Base-by-base conservation (phyloP, 1,140 invertebrate genomes). In the Trichonephila clavipes region DNA sequence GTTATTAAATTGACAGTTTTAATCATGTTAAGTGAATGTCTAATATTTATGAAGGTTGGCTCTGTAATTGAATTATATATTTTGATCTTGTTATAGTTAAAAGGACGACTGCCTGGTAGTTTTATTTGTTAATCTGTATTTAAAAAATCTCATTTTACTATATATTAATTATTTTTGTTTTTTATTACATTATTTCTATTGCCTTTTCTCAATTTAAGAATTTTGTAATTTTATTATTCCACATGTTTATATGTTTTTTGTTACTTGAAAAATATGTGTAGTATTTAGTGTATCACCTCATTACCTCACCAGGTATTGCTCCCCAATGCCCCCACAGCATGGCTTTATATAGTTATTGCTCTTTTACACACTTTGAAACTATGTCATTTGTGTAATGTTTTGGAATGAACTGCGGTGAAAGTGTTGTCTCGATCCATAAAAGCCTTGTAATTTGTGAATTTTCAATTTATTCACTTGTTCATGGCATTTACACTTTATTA, bases 341-440 rank as follows among this genome's bases (percentile, higher is more conserved):
- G 90, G 90, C 90, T 92, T 86, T 86, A 85, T 92, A 92, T 92
- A 92, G 90, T 92, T 86, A 92, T 92, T 92, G 28, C 62, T 92
- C 90, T 92, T 92, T 85, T 92, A 86, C 61, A 92, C 90, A 92
- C 90, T 86, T 86, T 59, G 62, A 92, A 92, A 82, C 90, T 86
- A 72, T 92, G 82, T 92, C 90, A 92, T 86, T 69, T 91, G 89
- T 90, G 85, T 86, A 92, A 86, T 92, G 82, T 82, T 92, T 72
- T 86, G 82, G 90, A 86, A 28, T 81, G 90, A 85, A 90, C 24
- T 51, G 58, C 28, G 21, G 24, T 59, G 72, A 40, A 62, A 90
- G 59, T 34, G 69, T 58, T 86, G 62, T 92, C 64, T 86, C 90
- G 86, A 83, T 92, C 62, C 64, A 69, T 92, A 62, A 92, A 92